Base-by-base conservation (phyloP, 2,797 vertebrate genomes). In the Thunnus albacares region DNA sequence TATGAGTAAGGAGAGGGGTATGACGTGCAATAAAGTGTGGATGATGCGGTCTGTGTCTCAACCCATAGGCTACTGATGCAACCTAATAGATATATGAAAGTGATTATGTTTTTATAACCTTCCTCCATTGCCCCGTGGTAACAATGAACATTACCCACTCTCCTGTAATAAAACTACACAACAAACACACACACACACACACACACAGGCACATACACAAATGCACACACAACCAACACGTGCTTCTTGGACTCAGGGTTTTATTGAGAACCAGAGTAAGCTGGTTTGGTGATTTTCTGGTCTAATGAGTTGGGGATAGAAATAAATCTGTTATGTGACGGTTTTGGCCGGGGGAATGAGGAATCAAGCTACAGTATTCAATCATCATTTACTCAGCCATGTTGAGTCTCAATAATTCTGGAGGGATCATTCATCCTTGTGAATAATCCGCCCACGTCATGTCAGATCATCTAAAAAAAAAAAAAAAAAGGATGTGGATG, bases 241-340 rank as follows among this genome's bases (percentile, higher is more conserved):
- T 78, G 70, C n/a, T 12, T 71, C 24, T 9, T 62, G 55, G 67
- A 61, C 20, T 62, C 15, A 11, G 24, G 57, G 0, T 41, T 70
- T 79, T 77, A 43, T 68, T 45, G 47, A 73, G 26, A 81, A 72
- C 43, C 79, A 65, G 57, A 66, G 62, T 72, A 77, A 88, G 75
- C 82, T 83, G 86, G 77, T 83, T 63, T 73, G 51, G 45, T 22
- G 45, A 80, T 91, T 84, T 89, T 81, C 47, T 14, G 24, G 38
- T 80, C 35, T 74, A 67, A 76, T 83, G 79, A 87, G 18, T 71
- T 69, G 53, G 55, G 68, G 68, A 80, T 81, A 65, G 51, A 85
- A 76, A 85, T 88, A 82, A 89, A 81, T 86, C 75, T 80, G 64
- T 84, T 51, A 85, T 81, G 70, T 77, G 75, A 72, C 9, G 24